phyloP scores from a whole-genome alignment of 2,888 invertebrate genomes.

The Protodeltote pygarga region DNA sequence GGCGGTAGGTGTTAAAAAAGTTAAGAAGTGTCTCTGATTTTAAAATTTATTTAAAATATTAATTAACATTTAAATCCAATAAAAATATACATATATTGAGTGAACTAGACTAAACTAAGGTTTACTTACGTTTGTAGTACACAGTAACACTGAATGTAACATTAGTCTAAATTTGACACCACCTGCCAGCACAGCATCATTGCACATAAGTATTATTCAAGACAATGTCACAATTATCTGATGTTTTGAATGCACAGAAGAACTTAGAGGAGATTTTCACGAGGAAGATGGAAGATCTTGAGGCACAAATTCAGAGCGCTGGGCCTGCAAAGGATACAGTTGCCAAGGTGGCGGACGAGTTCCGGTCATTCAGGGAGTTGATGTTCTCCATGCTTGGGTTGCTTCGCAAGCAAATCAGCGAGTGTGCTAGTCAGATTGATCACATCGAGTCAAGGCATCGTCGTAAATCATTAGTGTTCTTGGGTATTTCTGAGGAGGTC shows the following conservation, averaged over 20 bases:
- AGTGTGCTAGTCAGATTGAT: background rate
- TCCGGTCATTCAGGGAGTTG: slow-evolving; percentile 12
- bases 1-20: too few species aligned
- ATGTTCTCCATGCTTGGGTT: slow-evolving; percentile 4
- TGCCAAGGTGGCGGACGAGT: slow-evolving; percentile 13
- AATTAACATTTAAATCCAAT: too few species aligned
- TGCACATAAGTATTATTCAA: too few species aligned
- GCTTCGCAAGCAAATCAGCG: slow-evolving; percentile 3
- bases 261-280: background rate
- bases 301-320: background rate
- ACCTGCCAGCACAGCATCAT: too few species aligned
- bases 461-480: background rate
- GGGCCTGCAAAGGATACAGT: slow-evolving; percentile 7
- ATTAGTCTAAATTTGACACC: too few species aligned
- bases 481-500: background rate
- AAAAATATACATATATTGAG: too few species aligned
- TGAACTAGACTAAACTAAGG: too few species aligned
- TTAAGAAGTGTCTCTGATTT: too few species aligned
- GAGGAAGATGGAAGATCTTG: background rate
- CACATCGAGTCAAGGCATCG: background rate
- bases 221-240: slow-evolving; percentile 1
- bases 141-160: too few species aligned
- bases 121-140: too few species aligned
- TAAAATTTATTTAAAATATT: too few species aligned
- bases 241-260: background rate